phyloP scores from a whole-genome alignment of 2,113 vertebrate species.

The Amblyornis subalaris region DNA sequence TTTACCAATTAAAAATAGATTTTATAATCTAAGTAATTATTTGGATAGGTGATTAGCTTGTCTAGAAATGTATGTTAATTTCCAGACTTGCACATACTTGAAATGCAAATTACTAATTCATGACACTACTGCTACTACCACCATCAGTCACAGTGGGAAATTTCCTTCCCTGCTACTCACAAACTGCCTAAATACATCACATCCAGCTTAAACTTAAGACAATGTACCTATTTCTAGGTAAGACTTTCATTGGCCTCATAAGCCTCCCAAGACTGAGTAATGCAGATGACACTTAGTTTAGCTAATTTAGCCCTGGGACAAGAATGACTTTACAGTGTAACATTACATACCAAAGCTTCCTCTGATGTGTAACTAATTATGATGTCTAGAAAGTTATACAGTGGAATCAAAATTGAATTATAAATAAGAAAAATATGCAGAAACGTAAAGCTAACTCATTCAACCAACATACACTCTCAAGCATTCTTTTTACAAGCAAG shows the following conservation, averaged over 20 bases:
- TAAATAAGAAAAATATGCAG: slow-evolving; percentile 3
- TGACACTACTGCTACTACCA: not conserved
- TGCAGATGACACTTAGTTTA: slow-evolving; percentile 10
- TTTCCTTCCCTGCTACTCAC: not conserved
- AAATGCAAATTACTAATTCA: not conserved
- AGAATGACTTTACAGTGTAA: not conserved
- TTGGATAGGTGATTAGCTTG: not conserved
- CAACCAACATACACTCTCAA: not conserved
- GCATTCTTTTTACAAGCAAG: not conserved
- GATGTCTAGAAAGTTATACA: not conserved
- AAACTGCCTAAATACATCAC: not conserved
- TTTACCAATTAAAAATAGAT: not conserved
- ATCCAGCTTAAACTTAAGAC: not conserved
- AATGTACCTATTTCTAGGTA: not conserved
- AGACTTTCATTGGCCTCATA: not conserved
- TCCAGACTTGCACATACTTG: slow-evolving; percentile 8
- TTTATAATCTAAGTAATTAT: not conserved
- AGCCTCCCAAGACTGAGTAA: slow-evolving; percentile 5
- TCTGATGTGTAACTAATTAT: not conserved
- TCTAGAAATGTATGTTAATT: not conserved
- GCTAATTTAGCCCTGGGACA: slow-evolving; percentile 34
- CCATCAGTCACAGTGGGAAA: not conserved
- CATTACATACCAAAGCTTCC: slow-evolving; percentile 14
- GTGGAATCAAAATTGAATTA: slow-evolving; percentile 8
- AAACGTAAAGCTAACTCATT: slow-evolving; percentile 9